phyloP scores from a whole-genome alignment of 2,797 vertebrate genomes.

The Anomalospiza imberbis region DNA sequence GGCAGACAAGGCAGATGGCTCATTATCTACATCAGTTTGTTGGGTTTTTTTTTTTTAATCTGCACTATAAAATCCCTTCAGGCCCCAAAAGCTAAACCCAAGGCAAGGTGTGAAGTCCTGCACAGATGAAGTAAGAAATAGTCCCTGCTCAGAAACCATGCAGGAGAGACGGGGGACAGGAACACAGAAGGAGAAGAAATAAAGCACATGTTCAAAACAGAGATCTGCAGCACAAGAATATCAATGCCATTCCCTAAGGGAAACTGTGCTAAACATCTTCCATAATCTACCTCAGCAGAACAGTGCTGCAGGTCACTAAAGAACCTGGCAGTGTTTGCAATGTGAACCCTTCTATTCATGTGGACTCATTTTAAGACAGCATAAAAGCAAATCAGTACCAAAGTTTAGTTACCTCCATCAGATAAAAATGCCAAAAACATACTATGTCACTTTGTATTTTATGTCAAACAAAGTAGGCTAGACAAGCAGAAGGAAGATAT shows the following conservation, averaged over 20 bases:
- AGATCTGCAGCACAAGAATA: background rate
- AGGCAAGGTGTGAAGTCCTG: background rate
- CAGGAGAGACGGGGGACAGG: background rate
- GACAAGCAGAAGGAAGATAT: slow-evolving; percentile 11
- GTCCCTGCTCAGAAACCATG: background rate
- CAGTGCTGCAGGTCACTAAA: background rate
- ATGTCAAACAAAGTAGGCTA: background rate
- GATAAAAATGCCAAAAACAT: background rate
- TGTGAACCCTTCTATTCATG: background rate
- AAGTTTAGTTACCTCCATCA: slow-evolving; percentile 14
- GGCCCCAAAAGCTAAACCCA: background rate
- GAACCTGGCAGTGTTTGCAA: background rate
- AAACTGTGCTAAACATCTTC: background rate
- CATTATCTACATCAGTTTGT: background rate
- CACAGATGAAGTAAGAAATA: background rate
- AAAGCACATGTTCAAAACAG: background rate
- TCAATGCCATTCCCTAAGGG: background rate
- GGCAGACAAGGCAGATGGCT: background rate
- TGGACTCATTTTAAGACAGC: background rate
- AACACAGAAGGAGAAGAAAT: background rate
- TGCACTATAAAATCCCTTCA: background rate
- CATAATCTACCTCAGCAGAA: background rate
- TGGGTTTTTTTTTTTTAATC: background rate
- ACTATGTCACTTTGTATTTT: background rate
- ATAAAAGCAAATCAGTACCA: slow-evolving; percentile 7